Percentiles rank a stretch among this genome's conserved stretches.
These are phyloP conservation scores for Sebastes variabilis DNA, from an alignment of 2,797 vertebrate genomes.

Conservation along the genomic window DNA sequence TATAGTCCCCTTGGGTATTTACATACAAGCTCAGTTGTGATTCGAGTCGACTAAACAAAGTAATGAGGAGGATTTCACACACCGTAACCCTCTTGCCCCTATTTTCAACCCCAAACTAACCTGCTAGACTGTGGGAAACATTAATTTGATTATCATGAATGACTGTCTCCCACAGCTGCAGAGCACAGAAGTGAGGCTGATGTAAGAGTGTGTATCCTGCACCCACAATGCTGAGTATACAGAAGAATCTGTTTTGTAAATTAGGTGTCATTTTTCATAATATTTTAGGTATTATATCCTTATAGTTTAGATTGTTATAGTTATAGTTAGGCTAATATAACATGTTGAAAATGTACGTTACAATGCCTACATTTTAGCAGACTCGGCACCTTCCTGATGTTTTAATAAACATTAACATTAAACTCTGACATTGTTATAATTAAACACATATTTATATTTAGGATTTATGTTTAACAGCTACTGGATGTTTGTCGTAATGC, in stretches of 20 bases:
- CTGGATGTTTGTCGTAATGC: constrained; percentile 3
- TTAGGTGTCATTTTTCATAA: neutral
- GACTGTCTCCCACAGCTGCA: constrained; percentile 13
- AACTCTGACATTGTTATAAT: neutral
- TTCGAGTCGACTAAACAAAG: constrained; percentile 19
- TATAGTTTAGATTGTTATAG: neutral
- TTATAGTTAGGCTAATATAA: neutral
- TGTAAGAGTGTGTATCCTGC: neutral
- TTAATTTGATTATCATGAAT: constrained; percentile 50
- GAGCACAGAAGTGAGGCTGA: constrained; percentile 10
- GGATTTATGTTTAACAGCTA: neutral
- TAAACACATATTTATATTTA: neutral
- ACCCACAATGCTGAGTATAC: constrained; percentile 3
- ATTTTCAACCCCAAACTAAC: constrained; percentile 34
- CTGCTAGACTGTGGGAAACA: constrained; percentile 31
- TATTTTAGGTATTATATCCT: neutral
- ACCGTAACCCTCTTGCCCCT: neutral
- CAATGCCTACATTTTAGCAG: neutral
- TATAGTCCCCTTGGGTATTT: neutral
- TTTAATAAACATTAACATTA: neutral
- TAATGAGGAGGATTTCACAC: constrained; percentile 33
- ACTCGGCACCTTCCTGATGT: neutral
- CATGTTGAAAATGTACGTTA: neutral
- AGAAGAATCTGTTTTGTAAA: neutral
- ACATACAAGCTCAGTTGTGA: neutral